These are phyloP conservation scores for Mimachlamys varia DNA, from an alignment of 2,888 invertebrate genomes.

Conservation along the genomic window DNA sequence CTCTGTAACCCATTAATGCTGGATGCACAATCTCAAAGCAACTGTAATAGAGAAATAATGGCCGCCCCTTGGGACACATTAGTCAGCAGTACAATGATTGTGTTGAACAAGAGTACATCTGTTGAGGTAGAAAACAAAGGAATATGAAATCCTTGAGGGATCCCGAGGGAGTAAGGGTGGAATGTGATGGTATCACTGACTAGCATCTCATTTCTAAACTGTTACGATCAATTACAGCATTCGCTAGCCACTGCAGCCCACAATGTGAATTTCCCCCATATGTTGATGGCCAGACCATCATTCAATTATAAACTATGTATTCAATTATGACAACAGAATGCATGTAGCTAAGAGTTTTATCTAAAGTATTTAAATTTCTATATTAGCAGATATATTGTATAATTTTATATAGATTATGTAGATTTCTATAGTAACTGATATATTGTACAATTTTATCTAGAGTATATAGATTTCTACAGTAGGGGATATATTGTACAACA, in stretches of 20 bases:
- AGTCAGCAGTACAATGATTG: not conserved
- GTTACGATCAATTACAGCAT: not conserved
- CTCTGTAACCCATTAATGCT: not conserved
- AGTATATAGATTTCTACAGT: too few relatives aligned
- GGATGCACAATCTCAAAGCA: not conserved
- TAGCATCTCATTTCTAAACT: not conserved
- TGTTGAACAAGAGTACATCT: not conserved
- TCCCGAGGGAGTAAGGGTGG: not conserved
- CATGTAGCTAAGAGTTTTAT: not conserved
- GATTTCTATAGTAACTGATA: too few relatives aligned
- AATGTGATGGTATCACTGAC: not conserved
- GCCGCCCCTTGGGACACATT: not conserved
- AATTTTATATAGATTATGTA: too few relatives aligned
- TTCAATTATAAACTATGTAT: not conserved
- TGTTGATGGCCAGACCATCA: not conserved
- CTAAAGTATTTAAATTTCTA: too few relatives aligned
- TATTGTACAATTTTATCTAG: too few relatives aligned
- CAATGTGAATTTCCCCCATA: not conserved
- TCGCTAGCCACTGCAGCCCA: not conserved
- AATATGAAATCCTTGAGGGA: not conserved
- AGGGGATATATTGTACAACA: too few relatives aligned
- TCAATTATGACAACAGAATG: not conserved
- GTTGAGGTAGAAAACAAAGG: slow-evolving; percentile 18
- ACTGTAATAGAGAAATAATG: not conserved
- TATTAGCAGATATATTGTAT: too few relatives aligned